Evolutionary conservation across 2,113 vertebrate genomes (phyloP), one percentile per base, ranked within the genome.

Genomic region (Cyanocitta stelleri): DNA sequence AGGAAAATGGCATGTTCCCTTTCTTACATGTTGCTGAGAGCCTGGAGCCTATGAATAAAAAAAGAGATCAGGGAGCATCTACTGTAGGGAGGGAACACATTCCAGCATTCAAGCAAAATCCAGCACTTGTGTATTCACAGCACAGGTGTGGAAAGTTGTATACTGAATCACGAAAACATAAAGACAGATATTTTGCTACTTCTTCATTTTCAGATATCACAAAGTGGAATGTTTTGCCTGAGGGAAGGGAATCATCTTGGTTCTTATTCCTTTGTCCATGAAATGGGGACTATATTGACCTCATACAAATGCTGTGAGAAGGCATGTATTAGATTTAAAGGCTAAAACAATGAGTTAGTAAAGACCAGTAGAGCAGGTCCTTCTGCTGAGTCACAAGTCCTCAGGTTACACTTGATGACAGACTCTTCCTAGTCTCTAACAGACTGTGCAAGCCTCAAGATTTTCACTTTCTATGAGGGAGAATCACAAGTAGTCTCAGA

Each of bases 1-100:
- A 43, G 29, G 15, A 44, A 33, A 27, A 6, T 5, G 27, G 16
- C 3, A 2, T n/a, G 33, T 30, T 55, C 43, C 12, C 17, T 78
- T 56, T 44, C 46, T 26, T 32, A 29, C 8, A 1, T 7, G 4
- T 39, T 84, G 15, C 14, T 87, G 51, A 76, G 3, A 51, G 2
- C 16, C 46, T 9, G 1, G 17, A 59, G 29, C 13, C 46, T 55
- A 46, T 0, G 0, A 13, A 3, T 20, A 13, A 62, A 39, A 52
- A 89, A 24, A 33, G 41, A 49, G 41, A 52, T 20, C 19, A 58
- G n/a, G 44, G 32, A 76, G 13, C 63, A 62, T 26, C 32, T 76
- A 24, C 7, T 66, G 7, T 2, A 5, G n/a, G 20, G 7, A 5
- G 3, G n/a, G 41, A 84, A 77, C 9, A 69, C 0, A 0, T n/a